Evolutionary conservation across 1,140 invertebrate species (phyloP), one percentile per base, ranked within the genome.

Genomic region (Propsilocerus akamusi): DNA sequence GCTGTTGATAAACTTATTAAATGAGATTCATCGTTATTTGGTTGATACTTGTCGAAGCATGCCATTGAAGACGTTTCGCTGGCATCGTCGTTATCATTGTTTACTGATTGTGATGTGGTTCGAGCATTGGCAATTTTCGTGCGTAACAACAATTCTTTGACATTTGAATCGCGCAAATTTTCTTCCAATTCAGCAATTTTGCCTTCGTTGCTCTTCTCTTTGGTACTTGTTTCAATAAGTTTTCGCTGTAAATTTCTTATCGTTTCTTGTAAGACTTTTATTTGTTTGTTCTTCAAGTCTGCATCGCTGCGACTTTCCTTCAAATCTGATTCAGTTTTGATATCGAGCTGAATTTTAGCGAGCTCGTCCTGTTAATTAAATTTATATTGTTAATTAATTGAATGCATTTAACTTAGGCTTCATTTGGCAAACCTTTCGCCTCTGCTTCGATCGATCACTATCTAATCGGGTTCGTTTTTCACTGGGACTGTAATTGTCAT

Each of bases 291-390:
- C 34, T 65, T 63, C 25, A 60, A 61, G 22, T 73, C 70, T 6
- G 72, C 53, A 49, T 78, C 72, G 20, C 60, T 54, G 54, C 69
- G 69, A 7, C 73, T 63, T 51, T 85, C 84, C 51, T 81, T 67
- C 57, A 77, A 69, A 62, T 77, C 70, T 63, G 83, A 81, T 70
- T 95, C 92, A 69, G 94, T 94, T 61, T 92, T 91, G 56, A 91
- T 93, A 0, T 89, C 91, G 67, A 94, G 90, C 55, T n/a, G 96
- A 62, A 71, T 96, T 90, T 68, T 89, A 93, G 41, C 83, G 77
- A 25, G 34, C 61, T 92, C 90, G 53, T 90, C 86, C 74, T 89
- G 63, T 1, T 20, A 41, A 14, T 14, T 2, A n/a, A 8, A 30
- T 11, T 3, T 30, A 7, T n/a, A n/a, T n/a, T n/a, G n/a, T n/a